These are phyloP conservation scores for Hemistola chrysoprasaria DNA, from an alignment of 2,888 invertebrate species.

Conservation along the genomic window DNA sequence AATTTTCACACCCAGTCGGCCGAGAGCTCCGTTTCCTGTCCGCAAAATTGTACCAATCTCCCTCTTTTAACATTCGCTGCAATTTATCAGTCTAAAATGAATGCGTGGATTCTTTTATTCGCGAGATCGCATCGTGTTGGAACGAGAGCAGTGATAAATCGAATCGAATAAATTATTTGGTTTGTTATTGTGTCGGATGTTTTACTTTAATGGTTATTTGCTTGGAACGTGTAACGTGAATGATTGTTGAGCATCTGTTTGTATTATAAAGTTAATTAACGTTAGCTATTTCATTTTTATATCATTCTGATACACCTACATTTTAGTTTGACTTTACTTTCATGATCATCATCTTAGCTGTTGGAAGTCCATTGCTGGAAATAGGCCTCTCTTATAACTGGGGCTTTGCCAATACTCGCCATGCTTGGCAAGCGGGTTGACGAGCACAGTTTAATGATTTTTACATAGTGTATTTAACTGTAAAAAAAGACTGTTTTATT, in stretches of 20 bases:
- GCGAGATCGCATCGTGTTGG: slow-evolving; percentile 19
- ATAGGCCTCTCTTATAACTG: no score
- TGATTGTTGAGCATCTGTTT: slow-evolving; percentile 3
- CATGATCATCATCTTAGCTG: no score
- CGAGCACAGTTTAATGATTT: no score
- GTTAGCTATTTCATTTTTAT: no score
- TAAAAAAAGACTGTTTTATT: no score
- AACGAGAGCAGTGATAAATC: slow-evolving; percentile 25
- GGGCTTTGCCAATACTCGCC: no score
- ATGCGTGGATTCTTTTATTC: slow-evolving; percentile 33
- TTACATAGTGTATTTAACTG: no score
- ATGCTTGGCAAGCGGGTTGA: no score
- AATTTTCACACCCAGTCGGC: slow-evolving; percentile 29
- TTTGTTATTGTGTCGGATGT: slow-evolving; percentile 17
- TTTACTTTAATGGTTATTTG: slow-evolving; percentile 15
- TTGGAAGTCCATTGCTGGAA: no score
- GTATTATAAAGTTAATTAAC: slow-evolving; percentile 1
- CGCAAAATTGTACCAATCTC: slow-evolving; percentile 29
- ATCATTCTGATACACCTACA: no score
- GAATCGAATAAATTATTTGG: slow-evolving; percentile 19
- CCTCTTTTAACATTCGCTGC: slow-evolving; percentile 30
- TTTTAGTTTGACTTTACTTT: no score
- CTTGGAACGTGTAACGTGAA: background rate
- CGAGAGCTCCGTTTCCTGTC: slow-evolving; percentile 32
- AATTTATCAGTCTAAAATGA: slow-evolving; percentile 46